Evolutionary conservation across 2,797 vertebrate genomes (phyloP).

Genomic region (Chromobotia macracanthus): DNA sequence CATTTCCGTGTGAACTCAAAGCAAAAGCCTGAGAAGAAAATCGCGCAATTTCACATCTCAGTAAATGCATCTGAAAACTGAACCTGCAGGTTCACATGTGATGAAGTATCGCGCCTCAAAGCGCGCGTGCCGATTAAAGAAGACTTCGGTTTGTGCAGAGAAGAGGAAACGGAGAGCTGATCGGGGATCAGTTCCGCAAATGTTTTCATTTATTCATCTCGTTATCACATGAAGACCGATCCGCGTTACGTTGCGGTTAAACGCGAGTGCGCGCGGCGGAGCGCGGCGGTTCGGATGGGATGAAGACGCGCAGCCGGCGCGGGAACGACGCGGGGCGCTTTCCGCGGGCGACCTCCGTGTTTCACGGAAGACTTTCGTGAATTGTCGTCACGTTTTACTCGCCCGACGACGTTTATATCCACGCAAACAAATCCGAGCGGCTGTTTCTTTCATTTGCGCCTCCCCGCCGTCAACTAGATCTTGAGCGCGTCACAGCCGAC

Average conservation of each 20-base stretch:
- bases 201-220: not conserved
- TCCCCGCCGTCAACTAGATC: conserved; percentile 27
- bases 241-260: not conserved
- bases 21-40: not conserved
- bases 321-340: conserved; percentile 25
- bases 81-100: not conserved
- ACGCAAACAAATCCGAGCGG: conserved; percentile 1
- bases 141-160: not conserved
- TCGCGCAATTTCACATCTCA: not conserved
- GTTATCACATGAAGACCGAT: not conserved
- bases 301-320: conserved; percentile 29
- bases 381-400: not conserved
- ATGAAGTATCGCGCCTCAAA: not conserved
- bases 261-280: conserved; percentile 8
- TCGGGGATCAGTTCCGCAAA: not conserved
- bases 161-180: not conserved
- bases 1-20: too few relatives aligned
- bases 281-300: not conserved
- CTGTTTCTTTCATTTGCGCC: conserved; percentile 20
- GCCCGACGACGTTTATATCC: not conserved
- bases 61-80: not conserved
- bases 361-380: not conserved
- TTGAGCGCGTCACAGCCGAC: conserved; percentile 24
- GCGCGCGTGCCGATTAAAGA: not conserved
- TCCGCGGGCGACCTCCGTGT: not conserved